Percentiles rank a stretch among this genome's conserved stretches.
Evolutionary conservation across 2,888 invertebrate species (phyloP).

Genomic region (Dendrolimus houi): DNA sequence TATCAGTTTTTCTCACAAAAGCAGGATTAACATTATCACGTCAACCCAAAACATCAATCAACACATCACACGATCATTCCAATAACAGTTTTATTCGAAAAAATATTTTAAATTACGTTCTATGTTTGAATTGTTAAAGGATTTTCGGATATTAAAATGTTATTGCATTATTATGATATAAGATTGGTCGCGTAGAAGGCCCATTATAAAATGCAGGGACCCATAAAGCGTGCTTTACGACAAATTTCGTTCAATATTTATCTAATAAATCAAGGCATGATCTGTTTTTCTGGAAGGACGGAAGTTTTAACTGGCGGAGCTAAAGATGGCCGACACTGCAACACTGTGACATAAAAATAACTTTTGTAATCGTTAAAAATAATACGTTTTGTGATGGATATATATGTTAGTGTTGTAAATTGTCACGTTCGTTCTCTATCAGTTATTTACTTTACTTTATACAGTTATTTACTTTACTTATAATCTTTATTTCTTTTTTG

Average conservation of each 20-base stretch:
- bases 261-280: slow-evolving; percentile 48
- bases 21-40: too few species aligned
- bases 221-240: slow-evolving; percentile 53
- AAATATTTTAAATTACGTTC: too few species aligned
- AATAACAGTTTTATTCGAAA: too few species aligned
- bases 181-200: not conserved
- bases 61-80: too few species aligned
- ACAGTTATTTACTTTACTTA: too few species aligned
- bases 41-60: too few species aligned
- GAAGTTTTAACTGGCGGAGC: slow-evolving; percentile 34
- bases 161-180: too few species aligned
- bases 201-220: slow-evolving; percentile 18
- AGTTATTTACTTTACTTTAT: too few species aligned
- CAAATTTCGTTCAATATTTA: slow-evolving; percentile 59
- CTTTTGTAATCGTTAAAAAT: slow-evolving; percentile 29
- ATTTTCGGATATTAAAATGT: too few species aligned
- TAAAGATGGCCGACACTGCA: slow-evolving; percentile 4
- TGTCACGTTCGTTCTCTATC: not conserved
- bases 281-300: slow-evolving; percentile 42
- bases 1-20: too few species aligned
- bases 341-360: slow-evolving; percentile 28
- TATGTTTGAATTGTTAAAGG: too few species aligned
- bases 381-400: slow-evolving; percentile 8
- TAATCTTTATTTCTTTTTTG: too few species aligned
- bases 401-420: not conserved